These are phyloP conservation scores for Bolinopsis microptera DNA, from an alignment of 37 sponge, comb jelly and placozoan species.

Conservation along the genomic window DNA sequence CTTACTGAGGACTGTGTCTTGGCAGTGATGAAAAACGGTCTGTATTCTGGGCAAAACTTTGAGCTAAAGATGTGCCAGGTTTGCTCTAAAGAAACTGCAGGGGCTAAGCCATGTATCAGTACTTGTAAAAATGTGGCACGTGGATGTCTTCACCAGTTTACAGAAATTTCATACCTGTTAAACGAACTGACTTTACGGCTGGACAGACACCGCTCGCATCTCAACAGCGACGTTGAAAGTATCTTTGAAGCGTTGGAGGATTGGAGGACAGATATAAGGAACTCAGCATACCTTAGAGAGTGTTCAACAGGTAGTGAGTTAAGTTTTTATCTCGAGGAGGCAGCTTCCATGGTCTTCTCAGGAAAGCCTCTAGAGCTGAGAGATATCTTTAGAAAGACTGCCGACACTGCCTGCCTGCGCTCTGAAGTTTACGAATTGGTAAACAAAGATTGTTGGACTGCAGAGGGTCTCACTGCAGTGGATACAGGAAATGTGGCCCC, in stretches of 20 bases:
- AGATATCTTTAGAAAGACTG: neutral
- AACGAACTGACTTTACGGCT: neutral
- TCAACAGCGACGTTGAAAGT: neutral
- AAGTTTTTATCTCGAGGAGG: neutral
- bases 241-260: neutral
- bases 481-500: neutral
- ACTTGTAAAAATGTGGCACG: neutral
- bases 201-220: neutral
- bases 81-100: neutral
- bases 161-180: neutral
- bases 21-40: conserved; percentile 12
- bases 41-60: neutral
- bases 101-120: neutral
- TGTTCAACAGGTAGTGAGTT: neutral
- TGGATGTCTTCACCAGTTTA: neutral
- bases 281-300: neutral
- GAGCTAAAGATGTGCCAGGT: neutral
- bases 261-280: neutral
- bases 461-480: neutral
- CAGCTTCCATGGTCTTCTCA: neutral
- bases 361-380: neutral
- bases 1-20: neutral
- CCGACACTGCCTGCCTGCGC: neutral
- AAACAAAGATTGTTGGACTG: neutral
- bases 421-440: neutral